Percentiles rank a stretch among this genome's conserved stretches.
Evolutionary conservation across 1,140 invertebrate species (phyloP).

Genomic region (Caenorhabditis tropicalis): DNA sequence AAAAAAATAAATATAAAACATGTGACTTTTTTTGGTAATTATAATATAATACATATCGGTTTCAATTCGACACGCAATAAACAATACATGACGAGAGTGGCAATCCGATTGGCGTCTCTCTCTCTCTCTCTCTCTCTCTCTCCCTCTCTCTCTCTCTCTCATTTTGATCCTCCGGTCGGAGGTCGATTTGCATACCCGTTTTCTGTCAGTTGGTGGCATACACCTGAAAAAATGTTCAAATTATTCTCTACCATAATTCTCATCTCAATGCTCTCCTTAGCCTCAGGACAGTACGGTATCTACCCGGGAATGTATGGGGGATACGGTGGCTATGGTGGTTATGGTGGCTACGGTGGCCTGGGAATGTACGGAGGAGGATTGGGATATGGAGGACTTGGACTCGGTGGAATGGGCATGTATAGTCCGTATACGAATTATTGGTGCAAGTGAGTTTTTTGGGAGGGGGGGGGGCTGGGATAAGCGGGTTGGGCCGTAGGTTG

Average conservation of each 20-base stretch:
- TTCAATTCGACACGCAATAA: neutral
- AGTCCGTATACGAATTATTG: slow-evolving; percentile 8
- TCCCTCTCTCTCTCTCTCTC: neutral
- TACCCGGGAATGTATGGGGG: slow-evolving; percentile 13
- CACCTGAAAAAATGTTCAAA: neutral
- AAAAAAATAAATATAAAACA: neutral
- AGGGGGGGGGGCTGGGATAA: too few relatives aligned
- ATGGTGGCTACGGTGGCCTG: neutral
- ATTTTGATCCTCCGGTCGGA: slow-evolving; percentile 1
- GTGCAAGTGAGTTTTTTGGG: slow-evolving; percentile 34
- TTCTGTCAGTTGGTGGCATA: neutral
- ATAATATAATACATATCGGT: neutral
- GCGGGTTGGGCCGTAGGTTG: too few relatives aligned
- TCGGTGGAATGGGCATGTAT: neutral
- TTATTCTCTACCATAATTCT: neutral
- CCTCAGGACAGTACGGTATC: neutral
- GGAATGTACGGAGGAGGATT: neutral
- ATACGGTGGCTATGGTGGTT: neutral
- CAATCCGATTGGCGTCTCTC: neutral
- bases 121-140: neutral
- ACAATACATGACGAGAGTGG: neutral
- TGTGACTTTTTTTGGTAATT: neutral
- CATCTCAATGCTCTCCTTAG: neutral
- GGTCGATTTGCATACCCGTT: slow-evolving; percentile 24
- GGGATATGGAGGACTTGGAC: neutral